Evolutionary conservation across 2,797 vertebrate species (phyloP).

Genomic region (Echiichthys vipera): DNA sequence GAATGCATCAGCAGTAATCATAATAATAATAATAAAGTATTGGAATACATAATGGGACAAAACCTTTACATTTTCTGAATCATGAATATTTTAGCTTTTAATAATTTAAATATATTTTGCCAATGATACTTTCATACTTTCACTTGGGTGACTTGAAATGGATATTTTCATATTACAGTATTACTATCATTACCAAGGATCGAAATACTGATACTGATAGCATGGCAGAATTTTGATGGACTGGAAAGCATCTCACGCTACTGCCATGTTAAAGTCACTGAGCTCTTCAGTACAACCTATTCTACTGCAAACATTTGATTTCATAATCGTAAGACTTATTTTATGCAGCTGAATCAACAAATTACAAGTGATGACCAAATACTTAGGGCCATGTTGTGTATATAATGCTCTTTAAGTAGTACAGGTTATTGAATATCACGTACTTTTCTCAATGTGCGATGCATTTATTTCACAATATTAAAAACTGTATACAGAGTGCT

Average conservation of each 20-base stretch:
- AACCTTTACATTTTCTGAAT: background rate
- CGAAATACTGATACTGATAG: background rate
- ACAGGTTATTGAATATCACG: background rate
- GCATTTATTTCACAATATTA: constrained; percentile 49
- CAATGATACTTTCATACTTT: background rate
- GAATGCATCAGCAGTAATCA: background rate
- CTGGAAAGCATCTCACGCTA: background rate
- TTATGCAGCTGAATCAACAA: background rate
- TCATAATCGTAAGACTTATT: background rate
- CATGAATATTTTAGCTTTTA: background rate
- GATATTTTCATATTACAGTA: background rate
- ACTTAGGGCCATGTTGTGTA: background rate
- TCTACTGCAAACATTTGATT: background rate
- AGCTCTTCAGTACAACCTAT: background rate
- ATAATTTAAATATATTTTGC: no score
- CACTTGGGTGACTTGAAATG: background rate
- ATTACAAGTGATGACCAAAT: background rate
- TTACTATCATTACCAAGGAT: background rate
- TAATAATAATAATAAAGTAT: background rate
- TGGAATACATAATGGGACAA: background rate
- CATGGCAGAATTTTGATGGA: background rate
- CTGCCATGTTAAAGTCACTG: background rate
- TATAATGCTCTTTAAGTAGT: background rate
- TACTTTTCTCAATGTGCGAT: constrained; percentile 7
- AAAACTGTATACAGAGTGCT: constrained; percentile 43